Conservation (phyloP, 2,113 vertebrate genomes). For the Dipodomys stephensi region DNA sequence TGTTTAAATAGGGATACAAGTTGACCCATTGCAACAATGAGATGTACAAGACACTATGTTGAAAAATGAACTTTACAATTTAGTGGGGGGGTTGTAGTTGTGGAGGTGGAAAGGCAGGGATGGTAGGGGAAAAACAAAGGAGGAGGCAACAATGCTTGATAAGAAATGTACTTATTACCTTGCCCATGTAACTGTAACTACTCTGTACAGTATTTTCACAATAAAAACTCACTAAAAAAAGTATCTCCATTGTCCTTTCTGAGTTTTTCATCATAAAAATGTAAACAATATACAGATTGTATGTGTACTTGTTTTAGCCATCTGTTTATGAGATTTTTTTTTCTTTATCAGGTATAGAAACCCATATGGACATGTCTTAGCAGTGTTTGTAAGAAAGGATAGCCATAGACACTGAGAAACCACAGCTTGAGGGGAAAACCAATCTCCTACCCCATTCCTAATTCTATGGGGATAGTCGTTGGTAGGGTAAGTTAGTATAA, state of each 20-base stretch:
- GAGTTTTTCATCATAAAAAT: conserved; percentile 25
- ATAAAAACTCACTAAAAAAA: no score
- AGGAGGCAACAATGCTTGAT: no score
- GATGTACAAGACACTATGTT: no score
- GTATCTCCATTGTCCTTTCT: background rate
- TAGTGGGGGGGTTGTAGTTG: no score
- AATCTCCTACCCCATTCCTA: background rate
- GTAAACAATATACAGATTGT: conserved; percentile 3
- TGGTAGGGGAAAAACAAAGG: no score
- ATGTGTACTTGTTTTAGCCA: conserved; percentile 18
- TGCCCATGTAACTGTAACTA: no score
- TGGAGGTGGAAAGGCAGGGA: no score
- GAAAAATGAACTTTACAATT: no score
- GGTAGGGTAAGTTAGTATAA: background rate
- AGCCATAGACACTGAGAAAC: background rate
- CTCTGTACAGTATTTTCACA: no score
- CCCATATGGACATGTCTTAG: background rate
- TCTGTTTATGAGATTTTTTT: conserved; percentile 1
- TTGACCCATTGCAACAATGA: no score
- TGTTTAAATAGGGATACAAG: no score
- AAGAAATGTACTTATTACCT: no score
- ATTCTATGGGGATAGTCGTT: background rate
- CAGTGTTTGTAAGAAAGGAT: background rate
- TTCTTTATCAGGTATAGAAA: conserved; percentile 17
- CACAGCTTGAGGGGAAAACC: background rate